phyloP scores from a whole-genome alignment of 2,113 vertebrate genomes.

The Oceanodroma tethys region DNA sequence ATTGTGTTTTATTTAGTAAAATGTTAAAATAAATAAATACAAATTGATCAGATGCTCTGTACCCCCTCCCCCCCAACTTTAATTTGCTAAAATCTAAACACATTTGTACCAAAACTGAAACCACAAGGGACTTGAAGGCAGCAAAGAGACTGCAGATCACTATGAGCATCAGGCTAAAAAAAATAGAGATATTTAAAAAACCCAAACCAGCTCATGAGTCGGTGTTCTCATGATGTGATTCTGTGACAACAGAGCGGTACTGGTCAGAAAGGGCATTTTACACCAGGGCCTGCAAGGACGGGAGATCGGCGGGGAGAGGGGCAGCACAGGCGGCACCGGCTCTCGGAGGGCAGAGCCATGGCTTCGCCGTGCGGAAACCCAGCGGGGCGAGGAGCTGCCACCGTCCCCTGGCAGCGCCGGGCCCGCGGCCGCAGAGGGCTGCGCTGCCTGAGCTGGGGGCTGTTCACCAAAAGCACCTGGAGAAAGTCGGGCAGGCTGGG shows the following conservation, averaged over 20 bases:
- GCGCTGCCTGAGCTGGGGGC: neutral
- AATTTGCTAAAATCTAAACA: constrained; percentile 97
- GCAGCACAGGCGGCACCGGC: neutral
- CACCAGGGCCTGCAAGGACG: constrained; percentile 20
- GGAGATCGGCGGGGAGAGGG: neutral
- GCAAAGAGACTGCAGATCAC: constrained; percentile 87
- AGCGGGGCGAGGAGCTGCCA: neutral
- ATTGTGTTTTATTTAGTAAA: constrained; percentile 99
- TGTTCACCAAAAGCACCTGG: neutral
- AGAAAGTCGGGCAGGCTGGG: neutral
- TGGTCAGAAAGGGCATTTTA: constrained; percentile 40
- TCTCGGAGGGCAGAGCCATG: fast-evolving
- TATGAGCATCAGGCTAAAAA: constrained; percentile 78
- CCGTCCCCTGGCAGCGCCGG: fast-evolving
- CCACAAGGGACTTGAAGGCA: constrained; percentile 90
- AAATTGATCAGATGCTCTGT: constrained; percentile 99
- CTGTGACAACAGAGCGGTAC: constrained; percentile 41
- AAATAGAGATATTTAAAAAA: constrained; percentile 51
- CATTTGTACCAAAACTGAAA: constrained; percentile 90
- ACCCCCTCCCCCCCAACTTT: constrained; percentile 74
- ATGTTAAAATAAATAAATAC: constrained; percentile 99
- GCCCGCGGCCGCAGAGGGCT: fast-evolving
- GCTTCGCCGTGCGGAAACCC: neutral
- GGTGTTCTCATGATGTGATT: neutral
- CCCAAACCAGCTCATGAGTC: constrained; percentile 42